Base-by-base conservation (phyloP, 2,113 vertebrate species). In the Cottus gobio region DNA sequence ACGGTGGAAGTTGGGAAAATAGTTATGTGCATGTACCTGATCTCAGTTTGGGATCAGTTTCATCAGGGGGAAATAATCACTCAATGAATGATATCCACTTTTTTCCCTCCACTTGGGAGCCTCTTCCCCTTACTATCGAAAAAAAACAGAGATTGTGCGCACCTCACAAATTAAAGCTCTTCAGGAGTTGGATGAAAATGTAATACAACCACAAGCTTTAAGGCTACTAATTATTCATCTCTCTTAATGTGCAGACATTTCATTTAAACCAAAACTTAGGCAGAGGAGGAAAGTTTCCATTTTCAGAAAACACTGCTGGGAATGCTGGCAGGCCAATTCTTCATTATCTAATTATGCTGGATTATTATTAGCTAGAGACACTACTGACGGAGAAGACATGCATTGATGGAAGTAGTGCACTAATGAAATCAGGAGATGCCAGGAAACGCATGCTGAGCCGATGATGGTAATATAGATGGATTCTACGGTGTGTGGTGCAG, bases 331-430 rank as follows among this genome's bases (percentile, higher is more conserved):
- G 91, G 81, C 75, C 85, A 82, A 91, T 91, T 89, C 69, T 84
- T 94, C 90, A 90, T 88, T 86, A 92, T 79, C 83, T 89, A 93
- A 93, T 93, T 93, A 93, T 75, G 75, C 83, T 64, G 66, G 67
- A 91, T 91, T 93, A 93, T 93, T 91, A 92, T 92, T 91, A 92
- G 89, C 91, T 69, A 52, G 88, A 89, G 83, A 91, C 81, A 78
- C 85, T 91, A 90, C 61, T 84, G 86, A 89, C 68, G 56, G 79
- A 82, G 77, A 85, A 75, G 87, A 91, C 74, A 71, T 75, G 86
- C 83, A 85, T 85, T 89, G 85, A 92, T 91, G 86, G 86, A 85
- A 81, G 86, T 58, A 34, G 67, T 31, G 82, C 34, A 7, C 80
- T 91, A 93, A 91, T 93, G 80, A 93, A 93, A 93, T 92, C 68